phyloP scores from a whole-genome alignment of 2,888 invertebrate species.

The Bhutanitis thaidina region DNA sequence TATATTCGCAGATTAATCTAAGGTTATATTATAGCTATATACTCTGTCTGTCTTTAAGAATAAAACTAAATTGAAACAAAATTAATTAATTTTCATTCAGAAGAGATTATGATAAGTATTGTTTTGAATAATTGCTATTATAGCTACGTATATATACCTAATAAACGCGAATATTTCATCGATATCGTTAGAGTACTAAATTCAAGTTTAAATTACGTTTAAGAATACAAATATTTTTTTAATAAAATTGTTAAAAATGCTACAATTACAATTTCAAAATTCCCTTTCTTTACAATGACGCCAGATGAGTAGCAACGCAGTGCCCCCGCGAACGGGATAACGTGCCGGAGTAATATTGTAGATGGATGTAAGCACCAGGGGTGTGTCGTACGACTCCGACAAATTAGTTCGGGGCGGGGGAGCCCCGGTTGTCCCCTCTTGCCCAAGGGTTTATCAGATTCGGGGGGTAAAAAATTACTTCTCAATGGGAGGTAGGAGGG shows the following conservation, averaged over 20 bases:
- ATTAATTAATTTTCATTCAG: too few relatives aligned
- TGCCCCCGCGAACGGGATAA: conserved; percentile 74
- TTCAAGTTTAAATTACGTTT: too few relatives aligned
- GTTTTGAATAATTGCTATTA: too few relatives aligned
- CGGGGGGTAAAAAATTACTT: conserved; percentile 77
- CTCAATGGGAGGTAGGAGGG: conserved; percentile 75
- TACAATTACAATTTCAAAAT: conserved; percentile 49
- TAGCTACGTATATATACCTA: too few relatives aligned
- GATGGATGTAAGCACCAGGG: conserved; percentile 79
- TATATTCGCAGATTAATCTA: too few relatives aligned
- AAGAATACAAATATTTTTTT: too few relatives aligned
- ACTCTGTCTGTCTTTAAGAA: too few relatives aligned
- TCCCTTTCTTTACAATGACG: conserved; percentile 54
- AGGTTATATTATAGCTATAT: too few relatives aligned
- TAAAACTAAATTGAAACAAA: too few relatives aligned
- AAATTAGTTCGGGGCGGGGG: conserved; percentile 81
- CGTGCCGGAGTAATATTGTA: conserved; percentile 78
- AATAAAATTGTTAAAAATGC: conserved; percentile 15
- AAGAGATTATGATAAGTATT: too few relatives aligned
- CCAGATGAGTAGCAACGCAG: conserved; percentile 70
- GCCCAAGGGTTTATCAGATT: conserved; percentile 74
- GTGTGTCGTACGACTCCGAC: conserved; percentile 77
- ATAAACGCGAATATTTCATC: too few relatives aligned
- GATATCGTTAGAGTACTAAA: too few relatives aligned
- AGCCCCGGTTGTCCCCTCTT: conserved; percentile 52